Percentiles rank a stretch among this genome's conserved stretches.
Evolutionary conservation across 1,140 invertebrate genomes (phyloP).

Genomic region (Pachyrhynchus sulphureomaculatus): DNA sequence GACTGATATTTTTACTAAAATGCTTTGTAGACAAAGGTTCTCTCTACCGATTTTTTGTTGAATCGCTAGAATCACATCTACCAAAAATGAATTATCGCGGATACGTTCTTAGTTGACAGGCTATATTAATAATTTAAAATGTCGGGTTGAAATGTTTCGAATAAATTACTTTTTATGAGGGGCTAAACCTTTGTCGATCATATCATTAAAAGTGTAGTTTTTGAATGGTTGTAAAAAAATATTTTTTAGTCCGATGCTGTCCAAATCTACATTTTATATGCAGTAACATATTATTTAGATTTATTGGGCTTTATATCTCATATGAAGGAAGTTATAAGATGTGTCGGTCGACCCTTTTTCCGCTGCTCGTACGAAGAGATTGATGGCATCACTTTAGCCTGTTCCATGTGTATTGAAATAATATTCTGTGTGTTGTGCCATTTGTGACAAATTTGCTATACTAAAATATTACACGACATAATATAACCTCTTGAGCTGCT

Average conservation of each 20-base stretch:
- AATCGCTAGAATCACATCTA: no score
- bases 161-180: no score
- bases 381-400: constrained; percentile 32
- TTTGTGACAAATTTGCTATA: constrained; percentile 32
- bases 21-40: no score
- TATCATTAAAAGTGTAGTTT: no score
- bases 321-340: constrained; percentile 33
- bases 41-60: no score
- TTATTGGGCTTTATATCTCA: constrained; percentile 30
- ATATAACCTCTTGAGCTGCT: constrained; percentile 13
- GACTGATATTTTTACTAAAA: no score
- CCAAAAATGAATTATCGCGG: no score
- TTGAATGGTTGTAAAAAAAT: no score
- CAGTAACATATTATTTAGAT: constrained; percentile 30
- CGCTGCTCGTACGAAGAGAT: constrained; percentile 26
- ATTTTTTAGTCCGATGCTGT: not conserved
- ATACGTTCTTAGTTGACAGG: no score
- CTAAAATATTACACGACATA: constrained; percentile 28
- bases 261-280: constrained; percentile 15
- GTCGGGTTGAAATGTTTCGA: no score
- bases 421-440: constrained; percentile 34
- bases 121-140: no score
- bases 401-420: constrained; percentile 33
- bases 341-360: constrained; percentile 29
- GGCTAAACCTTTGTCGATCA: no score